Conservation (phyloP, 2,797 vertebrate genomes). For the Lepidocolaptes lacrymiger region DNA sequence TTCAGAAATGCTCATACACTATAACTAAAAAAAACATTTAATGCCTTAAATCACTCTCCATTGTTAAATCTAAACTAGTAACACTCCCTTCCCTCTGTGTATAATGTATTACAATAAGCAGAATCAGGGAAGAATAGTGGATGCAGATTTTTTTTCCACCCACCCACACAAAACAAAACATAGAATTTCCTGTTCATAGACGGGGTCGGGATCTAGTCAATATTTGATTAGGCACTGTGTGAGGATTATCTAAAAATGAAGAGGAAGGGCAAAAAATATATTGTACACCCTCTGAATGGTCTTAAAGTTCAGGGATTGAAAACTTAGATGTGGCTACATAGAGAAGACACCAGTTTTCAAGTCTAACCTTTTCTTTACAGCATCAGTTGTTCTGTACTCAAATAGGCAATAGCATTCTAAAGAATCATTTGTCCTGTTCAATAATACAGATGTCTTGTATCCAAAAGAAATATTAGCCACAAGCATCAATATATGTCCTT, state of each 20-base stretch:
- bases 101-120: not conserved
- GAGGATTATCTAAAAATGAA: not conserved
- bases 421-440: not conserved
- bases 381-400: not conserved
- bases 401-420: not conserved
- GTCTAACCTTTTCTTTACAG: not conserved
- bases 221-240: not conserved
- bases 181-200: not conserved
- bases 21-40: not conserved
- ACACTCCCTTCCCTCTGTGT: not conserved
- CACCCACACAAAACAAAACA: not conserved
- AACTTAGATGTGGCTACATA: not conserved
- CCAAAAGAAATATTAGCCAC: not conserved
- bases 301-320: not conserved
- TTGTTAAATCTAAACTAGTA: not conserved
- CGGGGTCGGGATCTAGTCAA: not conserved
- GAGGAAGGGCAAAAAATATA: not conserved
- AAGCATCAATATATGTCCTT: not conserved
- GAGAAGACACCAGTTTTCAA: not conserved
- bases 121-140: not conserved
- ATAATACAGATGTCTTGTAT: not conserved
- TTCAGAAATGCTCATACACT: not conserved
- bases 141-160: not conserved
- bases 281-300: not conserved
- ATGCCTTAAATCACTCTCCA: not conserved